Percentiles rank a stretch among this genome's conserved stretches.
These are phyloP conservation scores for Cataglyphis altisquamis DNA, from an alignment of 2,888 invertebrate genomes.

Conservation along the genomic window DNA sequence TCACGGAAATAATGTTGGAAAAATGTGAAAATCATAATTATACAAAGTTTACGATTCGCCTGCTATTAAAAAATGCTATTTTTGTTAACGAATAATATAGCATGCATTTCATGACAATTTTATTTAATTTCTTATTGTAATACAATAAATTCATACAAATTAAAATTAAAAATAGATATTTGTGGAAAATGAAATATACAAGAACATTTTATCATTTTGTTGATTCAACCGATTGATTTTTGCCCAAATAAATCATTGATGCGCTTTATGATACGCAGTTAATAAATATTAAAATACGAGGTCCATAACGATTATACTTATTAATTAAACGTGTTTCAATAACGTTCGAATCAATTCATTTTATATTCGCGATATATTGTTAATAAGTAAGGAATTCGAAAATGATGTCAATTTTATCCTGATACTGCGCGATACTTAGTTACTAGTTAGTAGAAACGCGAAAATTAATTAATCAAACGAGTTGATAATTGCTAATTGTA, in stretches of 20 bases:
- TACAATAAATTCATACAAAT: background rate
- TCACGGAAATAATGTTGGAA: background rate
- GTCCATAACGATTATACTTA: background rate
- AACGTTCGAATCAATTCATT: background rate
- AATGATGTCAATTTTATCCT: background rate
- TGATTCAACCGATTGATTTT: background rate
- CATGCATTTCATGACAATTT: background rate
- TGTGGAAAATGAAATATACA: background rate
- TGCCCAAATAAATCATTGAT: background rate
- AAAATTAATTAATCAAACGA: background rate
- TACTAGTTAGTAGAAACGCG: background rate
- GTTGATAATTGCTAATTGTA: background rate
- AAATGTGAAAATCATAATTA: background rate
- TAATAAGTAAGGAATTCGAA: background rate
- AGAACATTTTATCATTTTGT: background rate
- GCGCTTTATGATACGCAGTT: background rate
- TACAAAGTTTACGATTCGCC: background rate
- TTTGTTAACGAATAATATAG: background rate
- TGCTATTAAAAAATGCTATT: background rate
- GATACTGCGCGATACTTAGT: background rate
- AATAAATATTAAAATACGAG: background rate
- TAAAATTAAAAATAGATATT: constrained; percentile 1
- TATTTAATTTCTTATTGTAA: background rate
- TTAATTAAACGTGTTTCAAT: background rate
- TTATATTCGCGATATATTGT: background rate